phyloP scores from a whole-genome alignment of 2,888 invertebrate genomes.

The Eucera pruinosa region DNA sequence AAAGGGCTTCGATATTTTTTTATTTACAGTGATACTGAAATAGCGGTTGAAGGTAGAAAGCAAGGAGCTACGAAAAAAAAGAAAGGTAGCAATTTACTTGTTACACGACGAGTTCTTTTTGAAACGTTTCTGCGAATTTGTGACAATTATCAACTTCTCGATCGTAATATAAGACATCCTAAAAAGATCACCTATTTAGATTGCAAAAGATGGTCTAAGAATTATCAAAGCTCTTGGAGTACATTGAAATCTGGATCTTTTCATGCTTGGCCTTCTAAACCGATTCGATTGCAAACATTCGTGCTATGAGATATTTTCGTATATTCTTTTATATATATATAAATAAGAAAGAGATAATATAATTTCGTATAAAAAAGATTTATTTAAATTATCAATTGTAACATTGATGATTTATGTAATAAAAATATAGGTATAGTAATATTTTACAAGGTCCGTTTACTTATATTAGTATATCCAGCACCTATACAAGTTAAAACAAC shows the following conservation, averaged over 20 bases:
- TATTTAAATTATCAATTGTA: conserved; percentile 18
- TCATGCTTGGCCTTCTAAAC: conserved; percentile 85
- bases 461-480: conserved; percentile 96
- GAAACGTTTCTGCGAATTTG: conserved; percentile 85
- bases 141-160: conserved; percentile 73
- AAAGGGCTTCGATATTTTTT: conserved; percentile 1
- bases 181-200: conserved; percentile 83
- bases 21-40: conserved; percentile 87
- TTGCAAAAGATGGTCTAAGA: conserved; percentile 83
- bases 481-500: conserved; percentile 96
- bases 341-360: not conserved
- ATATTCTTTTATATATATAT: too few relatives aligned
- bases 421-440: conserved; percentile 19
- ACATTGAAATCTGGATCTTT: conserved; percentile 81
- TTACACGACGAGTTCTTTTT: conserved; percentile 86
- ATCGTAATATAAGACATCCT: conserved; percentile 72
- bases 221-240: conserved; percentile 84
- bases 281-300: conserved; percentile 80
- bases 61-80: conserved; percentile 91
- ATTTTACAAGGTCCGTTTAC: conserved; percentile 89
- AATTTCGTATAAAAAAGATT: too few relatives aligned
- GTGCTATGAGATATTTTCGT: conserved; percentile 65
- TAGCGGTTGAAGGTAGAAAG: conserved; percentile 91
- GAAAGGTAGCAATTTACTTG: conserved; percentile 84
- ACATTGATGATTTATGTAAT: conserved; percentile 20